Conservation (phyloP, 1,140 invertebrate genomes). For the Papilio polyxenes region DNA sequence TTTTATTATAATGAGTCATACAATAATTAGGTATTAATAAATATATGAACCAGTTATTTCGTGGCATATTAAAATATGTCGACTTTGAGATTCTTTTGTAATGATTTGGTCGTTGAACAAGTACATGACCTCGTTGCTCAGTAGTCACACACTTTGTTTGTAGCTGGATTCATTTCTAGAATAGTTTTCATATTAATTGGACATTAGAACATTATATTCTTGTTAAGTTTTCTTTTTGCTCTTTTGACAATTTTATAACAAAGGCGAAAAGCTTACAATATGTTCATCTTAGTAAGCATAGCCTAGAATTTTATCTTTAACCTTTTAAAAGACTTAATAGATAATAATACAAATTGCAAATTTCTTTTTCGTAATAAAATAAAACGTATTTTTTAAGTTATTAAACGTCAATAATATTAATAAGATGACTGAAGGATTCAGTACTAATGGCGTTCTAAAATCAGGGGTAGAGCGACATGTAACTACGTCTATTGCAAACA, state of each 20-base stretch:
- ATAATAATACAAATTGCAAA: too few relatives aligned
- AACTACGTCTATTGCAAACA: not conserved
- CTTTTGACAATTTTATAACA: not conserved
- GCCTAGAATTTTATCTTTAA: too few relatives aligned
- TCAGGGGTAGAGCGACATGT: not conserved
- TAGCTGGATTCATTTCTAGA: not conserved
- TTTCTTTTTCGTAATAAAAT: too few relatives aligned
- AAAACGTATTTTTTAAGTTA: too few relatives aligned
- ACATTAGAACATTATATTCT: too few relatives aligned
- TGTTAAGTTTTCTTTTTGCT: too few relatives aligned
- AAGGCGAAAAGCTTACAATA: not conserved
- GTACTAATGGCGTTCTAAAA: not conserved
- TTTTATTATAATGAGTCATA: not conserved
- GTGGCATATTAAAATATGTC: not conserved
- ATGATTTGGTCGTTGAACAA: not conserved
- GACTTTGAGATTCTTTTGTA: not conserved
- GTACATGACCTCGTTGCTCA: not conserved
- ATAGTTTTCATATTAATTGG: not conserved
- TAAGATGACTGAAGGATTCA: not conserved
- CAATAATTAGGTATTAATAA: not conserved
- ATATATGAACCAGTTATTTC: not conserved
- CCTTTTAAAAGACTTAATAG: too few relatives aligned
- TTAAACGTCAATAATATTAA: not conserved
- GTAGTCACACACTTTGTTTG: not conserved
- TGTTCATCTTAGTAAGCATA: too few relatives aligned